These are phyloP conservation scores for Egretta garzetta DNA, from an alignment of 2,113 vertebrate genomes.

Conservation along the genomic window DNA sequence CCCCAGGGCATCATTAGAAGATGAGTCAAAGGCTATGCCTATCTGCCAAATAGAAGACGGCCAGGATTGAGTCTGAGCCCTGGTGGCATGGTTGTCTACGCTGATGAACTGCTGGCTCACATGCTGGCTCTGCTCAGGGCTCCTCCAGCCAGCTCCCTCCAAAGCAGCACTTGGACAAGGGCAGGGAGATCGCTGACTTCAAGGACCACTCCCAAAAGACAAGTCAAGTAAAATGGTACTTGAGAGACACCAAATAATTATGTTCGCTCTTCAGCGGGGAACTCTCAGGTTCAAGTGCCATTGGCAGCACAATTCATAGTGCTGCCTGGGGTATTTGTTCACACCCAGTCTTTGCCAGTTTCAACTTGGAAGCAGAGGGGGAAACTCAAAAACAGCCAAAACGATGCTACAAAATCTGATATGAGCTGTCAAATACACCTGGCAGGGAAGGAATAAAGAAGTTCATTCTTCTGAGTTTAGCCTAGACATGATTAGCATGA, in stretches of 20 bases:
- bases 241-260: background rate
- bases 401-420: background rate
- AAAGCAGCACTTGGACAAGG: background rate
- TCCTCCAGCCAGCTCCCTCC: background rate
- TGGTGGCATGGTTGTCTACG: rapidly evolving
- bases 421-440: background rate
- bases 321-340: background rate
- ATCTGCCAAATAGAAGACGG: background rate
- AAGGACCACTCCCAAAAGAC: background rate
- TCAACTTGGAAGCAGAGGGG: background rate
- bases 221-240: background rate
- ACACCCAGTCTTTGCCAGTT: background rate
- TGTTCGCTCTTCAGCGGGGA: background rate
- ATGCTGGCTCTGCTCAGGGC: background rate
- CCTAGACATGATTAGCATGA: background rate
- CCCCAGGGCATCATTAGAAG: background rate
- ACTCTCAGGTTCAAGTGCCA: background rate
- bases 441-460: background rate
- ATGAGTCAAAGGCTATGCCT: background rate
- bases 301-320: background rate
- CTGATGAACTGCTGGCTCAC: background rate
- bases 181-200: background rate
- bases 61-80: background rate
- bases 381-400: background rate
- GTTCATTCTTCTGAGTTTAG: background rate